phyloP scores from a whole-genome alignment of 2,113 vertebrate species.

The Sula dactylatra region DNA sequence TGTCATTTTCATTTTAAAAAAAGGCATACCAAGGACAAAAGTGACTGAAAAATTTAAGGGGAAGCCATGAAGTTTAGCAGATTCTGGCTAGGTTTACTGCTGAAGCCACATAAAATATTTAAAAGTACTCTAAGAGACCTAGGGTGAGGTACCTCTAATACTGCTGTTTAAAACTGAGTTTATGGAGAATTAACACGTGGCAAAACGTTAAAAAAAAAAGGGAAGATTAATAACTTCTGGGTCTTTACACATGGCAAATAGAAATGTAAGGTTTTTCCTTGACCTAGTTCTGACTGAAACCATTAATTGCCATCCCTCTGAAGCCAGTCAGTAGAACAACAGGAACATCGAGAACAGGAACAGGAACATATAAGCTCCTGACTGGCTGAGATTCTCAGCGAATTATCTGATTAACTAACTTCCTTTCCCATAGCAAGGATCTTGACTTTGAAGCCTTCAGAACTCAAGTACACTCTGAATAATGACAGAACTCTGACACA shows the following conservation, averaged over 20 bases:
- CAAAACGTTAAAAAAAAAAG: background rate
- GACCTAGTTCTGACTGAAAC: background rate
- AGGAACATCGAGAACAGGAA: background rate
- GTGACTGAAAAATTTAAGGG: background rate
- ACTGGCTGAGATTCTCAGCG: background rate
- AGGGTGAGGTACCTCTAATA: background rate
- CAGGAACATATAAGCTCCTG: no score
- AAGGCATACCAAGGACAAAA: background rate
- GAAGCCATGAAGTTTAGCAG: slow-evolving; percentile 6
- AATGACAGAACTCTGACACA: background rate
- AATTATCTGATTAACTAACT: background rate
- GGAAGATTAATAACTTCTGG: background rate
- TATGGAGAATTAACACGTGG: background rate
- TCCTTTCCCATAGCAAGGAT: background rate
- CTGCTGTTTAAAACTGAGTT: background rate
- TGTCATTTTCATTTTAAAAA: background rate
- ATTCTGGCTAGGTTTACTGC: background rate
- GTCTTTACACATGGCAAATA: background rate
- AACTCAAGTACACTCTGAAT: background rate
- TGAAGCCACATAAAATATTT: slow-evolving; percentile 17
- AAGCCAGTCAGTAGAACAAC: background rate
- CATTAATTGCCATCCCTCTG: background rate
- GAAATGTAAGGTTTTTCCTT: background rate
- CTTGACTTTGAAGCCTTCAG: background rate
- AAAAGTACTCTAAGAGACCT: background rate